Base-by-base conservation (phyloP, 2,888 invertebrate genomes). In the Tuberolachnus salignus region DNA sequence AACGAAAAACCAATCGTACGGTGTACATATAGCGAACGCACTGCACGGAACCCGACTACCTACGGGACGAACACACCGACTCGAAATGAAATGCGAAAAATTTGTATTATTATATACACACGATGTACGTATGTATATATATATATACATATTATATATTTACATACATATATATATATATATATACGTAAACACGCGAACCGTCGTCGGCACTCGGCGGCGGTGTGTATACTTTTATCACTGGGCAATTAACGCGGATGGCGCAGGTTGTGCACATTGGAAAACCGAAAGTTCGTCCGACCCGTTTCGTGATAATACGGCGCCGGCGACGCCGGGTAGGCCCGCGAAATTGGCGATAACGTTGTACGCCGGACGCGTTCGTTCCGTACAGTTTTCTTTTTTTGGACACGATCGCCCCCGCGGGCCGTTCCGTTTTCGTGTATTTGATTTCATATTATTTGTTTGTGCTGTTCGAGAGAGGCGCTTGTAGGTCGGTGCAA, bases 181-280 rank as follows among this genome's bases (percentile, higher is more conserved):
- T 44, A 21, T 8, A 44, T 64, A 21, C 49, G 11, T n/a, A 14
- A n/a, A 4, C 19, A 11, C 19, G 21, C 34, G 61, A 3, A 0
- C 10, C 26, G 34, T 6, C 3, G 34, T 34, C 34, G 34, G 34
- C 34, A 34, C 34, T 34, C 34, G 34, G 34, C 34, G 2, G n/a
- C 19, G 21, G 21, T 44, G 44, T 34, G 44, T 57, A 21, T 64
- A 34, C 46, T 75, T 66, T 75, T 75, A 75, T 75, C 75, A 75
- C 55, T n/a, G 46, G 19, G 16, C 19, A 49, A 66, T 57, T 66
- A 55, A 66, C 16, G 49, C 19, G 34, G 46, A 67, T n/a, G n/a
- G n/a, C n/a, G n/a, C 75, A 75, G 75, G 57, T 67, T 75, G 46
- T 75, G 66, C 75, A 75, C 57, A 67, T 75, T 8, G 34, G 26